phyloP scores from a whole-genome alignment of 1,140 invertebrate species.

The Neotoxoptera formosana region DNA sequence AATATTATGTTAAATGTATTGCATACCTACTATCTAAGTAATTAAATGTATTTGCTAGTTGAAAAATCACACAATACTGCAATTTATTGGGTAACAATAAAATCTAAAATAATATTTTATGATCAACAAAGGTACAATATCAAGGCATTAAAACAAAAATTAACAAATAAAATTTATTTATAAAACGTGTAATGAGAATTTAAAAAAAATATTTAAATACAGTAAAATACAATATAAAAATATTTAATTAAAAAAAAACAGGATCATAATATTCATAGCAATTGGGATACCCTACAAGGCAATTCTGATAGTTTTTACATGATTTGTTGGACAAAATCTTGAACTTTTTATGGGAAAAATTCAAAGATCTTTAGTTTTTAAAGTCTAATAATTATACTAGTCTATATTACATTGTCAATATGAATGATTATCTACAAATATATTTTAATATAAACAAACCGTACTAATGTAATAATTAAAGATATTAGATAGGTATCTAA shows the following conservation, averaged over 20 bases:
- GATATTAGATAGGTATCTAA: not conserved
- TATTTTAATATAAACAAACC: not conserved
- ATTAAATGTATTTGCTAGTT: too few relatives aligned
- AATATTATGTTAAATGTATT: too few relatives aligned
- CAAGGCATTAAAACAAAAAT: too few relatives aligned
- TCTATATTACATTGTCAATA: not conserved
- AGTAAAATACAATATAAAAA: not conserved
- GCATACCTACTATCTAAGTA: too few relatives aligned
- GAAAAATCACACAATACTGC: too few relatives aligned
- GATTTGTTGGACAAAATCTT: not conserved
- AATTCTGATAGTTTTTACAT: not conserved
- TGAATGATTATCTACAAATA: not conserved
- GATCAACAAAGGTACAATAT: too few relatives aligned
- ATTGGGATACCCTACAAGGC: not conserved
- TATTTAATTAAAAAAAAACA: not conserved
- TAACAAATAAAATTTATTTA: too few relatives aligned
- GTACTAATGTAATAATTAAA: not conserved
- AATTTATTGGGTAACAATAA: too few relatives aligned
- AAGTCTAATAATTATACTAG: not conserved
- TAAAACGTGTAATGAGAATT: too few relatives aligned
- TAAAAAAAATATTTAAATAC: too few relatives aligned
- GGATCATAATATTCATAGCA: not conserved
- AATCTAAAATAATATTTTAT: too few relatives aligned
- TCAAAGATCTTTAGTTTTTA: not conserved
- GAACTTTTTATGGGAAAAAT: not conserved